Evolutionary conservation across 2,888 invertebrate genomes (phyloP), one percentile per base, ranked within the genome.

Genomic region (Lasioglossum morio): DNA sequence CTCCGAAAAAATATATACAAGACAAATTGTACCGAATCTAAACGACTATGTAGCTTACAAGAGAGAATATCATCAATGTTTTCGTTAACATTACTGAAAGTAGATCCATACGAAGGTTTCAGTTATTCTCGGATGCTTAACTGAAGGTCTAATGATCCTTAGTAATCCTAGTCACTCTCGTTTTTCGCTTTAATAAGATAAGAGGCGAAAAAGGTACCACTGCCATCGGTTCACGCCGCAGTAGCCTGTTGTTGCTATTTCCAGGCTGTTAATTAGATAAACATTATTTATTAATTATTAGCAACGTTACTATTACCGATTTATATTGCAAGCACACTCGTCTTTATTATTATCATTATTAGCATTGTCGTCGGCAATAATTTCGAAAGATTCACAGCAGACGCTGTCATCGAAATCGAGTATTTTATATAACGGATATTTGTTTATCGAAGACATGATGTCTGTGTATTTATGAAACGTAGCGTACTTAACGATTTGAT

Each of bases 141-240:
- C 37, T 69, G 66, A 75, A 79, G 69, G 60, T 81, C 70, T 60
- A 82, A 84, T 70, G 79, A 81, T 87, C 79, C 77, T 84, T 79
- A 80, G 76, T 83, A 85, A 86, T 85, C 89, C 90, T 90, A 90
- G 90, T 90, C 90, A 90, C 77, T 75, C 57, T 77, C 79, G 57
- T 84, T 81, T 88, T 83, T 77, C 82, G 72, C 76, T 87, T 87
- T 73, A 77, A 37, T 90, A 85, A 81, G 34, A 74, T 77, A 82
- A 85, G n/a, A 80, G 76, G 75, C 75, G 84, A 80, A 77, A 77
- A 81, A 66, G 79, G 79, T 86, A 76, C 81, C 89, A 88, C 89
- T 90, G 88, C 90, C 89, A 89, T 87, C 77, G 72, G 85, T 90
- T 77, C 63, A 88, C 53, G 70, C 83, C 78, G 79, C 82, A 77